Conservation (phyloP, 1,140 invertebrate species). For the Cardiocondyla obscurior region DNA sequence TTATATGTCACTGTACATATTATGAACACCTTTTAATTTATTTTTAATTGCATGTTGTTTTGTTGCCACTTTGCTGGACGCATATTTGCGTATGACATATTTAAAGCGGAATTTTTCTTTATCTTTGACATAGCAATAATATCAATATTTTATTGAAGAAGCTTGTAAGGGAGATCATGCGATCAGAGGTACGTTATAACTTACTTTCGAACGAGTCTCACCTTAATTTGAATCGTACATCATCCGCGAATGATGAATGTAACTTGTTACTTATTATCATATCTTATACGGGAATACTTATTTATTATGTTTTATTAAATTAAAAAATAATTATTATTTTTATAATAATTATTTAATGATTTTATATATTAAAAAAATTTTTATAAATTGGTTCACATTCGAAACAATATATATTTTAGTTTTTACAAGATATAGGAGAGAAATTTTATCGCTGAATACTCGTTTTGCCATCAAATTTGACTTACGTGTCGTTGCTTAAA, state of each 20-base stretch:
- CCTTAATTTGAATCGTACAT: slow-evolving; percentile 28
- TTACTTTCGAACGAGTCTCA: slow-evolving; percentile 23
- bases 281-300: background rate
- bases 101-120: slow-evolving; percentile 7
- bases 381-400: background rate
- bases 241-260: background rate
- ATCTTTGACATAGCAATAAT: background rate
- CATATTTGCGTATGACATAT: background rate
- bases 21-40: background rate
- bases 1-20: background rate
- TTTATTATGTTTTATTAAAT: background rate
- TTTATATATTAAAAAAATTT: too few relatives aligned
- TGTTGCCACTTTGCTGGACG: background rate
- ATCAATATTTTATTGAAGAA: slow-evolving; percentile 30
- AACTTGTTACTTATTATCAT: slow-evolving; percentile 6
- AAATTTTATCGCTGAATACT: background rate
- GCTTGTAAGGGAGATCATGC: slow-evolving; percentile 21
- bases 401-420: background rate
- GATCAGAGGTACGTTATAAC: slow-evolving; percentile 1
- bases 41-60: background rate
- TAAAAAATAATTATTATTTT: too few relatives aligned
- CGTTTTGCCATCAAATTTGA: background rate
- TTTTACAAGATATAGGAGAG: background rate
- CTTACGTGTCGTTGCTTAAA: slow-evolving; percentile 9
- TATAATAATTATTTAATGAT: background rate